Evolutionary conservation across 2,113 vertebrate species (phyloP).

Genomic region (Sinosuthora webbiana): DNA sequence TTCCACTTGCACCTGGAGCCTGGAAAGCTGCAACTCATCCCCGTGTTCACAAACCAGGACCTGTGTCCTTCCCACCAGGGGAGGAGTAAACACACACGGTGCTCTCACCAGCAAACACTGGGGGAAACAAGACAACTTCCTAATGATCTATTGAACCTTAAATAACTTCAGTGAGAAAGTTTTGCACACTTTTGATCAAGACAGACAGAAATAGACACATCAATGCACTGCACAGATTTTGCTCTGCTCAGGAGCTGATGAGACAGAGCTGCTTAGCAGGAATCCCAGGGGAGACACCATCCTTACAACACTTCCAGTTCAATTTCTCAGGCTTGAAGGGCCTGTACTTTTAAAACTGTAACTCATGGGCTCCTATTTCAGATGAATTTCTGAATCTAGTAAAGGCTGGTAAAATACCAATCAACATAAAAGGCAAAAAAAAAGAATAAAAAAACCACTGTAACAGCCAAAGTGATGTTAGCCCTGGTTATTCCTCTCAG

Average conservation of each 20-base stretch:
- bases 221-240: neutral
- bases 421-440: neutral
- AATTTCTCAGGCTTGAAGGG: neutral
- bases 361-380: neutral
- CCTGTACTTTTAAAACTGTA: neutral
- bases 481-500: neutral
- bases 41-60: neutral
- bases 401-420: neutral
- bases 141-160: neutral
- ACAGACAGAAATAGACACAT: neutral
- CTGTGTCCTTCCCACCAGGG: neutral
- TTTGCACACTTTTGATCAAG: neutral
- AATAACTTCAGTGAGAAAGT: neutral
- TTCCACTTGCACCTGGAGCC: accelerated
- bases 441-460: neutral
- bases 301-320: neutral
- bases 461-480: neutral
- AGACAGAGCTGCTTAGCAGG: neutral
- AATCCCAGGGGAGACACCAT: neutral
- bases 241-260: neutral
- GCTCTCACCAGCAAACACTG: neutral
- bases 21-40: neutral
- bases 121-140: neutral
- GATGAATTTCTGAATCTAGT: neutral
- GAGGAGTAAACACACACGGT: neutral